Percentiles rank a stretch among this genome's conserved stretches.
These are phyloP conservation scores for Phallusia fumigata DNA, from an alignment of 23 tunicate species.

Conservation along the genomic window DNA sequence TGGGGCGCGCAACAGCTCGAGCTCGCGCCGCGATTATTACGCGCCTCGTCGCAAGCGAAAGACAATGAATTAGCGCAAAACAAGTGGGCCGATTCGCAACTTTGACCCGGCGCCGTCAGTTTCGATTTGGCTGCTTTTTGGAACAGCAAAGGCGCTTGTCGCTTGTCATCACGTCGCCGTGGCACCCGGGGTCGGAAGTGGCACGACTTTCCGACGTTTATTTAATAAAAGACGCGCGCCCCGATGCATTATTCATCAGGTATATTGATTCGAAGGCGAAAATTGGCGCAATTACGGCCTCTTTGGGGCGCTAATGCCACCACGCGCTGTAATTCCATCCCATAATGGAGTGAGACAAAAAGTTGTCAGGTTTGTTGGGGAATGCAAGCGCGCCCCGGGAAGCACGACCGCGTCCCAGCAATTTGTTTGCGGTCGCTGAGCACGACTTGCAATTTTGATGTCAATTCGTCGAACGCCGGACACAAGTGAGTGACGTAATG, in stretches of 20 bases:
- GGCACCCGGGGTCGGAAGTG: background rate
- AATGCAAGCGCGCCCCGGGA: background rate
- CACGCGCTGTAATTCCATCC: background rate
- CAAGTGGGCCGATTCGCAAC: background rate
- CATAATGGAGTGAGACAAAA: slow-evolving; percentile 4
- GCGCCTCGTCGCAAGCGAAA: background rate
- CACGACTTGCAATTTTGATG: background rate
- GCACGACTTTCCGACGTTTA: background rate
- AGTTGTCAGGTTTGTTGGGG: background rate
- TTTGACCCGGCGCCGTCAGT: slow-evolving; percentile 1
- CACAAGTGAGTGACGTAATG: too few species aligned
- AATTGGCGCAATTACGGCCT: slow-evolving; percentile 9
- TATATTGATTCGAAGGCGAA: slow-evolving; percentile 8
- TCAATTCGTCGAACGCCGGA: background rate
- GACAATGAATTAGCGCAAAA: background rate
- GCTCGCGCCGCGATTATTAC: background rate
- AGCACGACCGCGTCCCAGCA: background rate
- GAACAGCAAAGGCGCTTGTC: background rate
- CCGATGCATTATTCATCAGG: slow-evolving; percentile 1
- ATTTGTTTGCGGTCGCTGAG: too few species aligned
- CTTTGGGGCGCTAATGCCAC: slow-evolving; percentile 8
- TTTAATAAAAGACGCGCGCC: background rate
- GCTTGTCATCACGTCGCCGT: background rate
- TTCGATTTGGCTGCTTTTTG: background rate
- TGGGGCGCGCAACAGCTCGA: background rate